Conservation (phyloP, 2,113 vertebrate genomes). For the Istiophorus platypterus region DNA sequence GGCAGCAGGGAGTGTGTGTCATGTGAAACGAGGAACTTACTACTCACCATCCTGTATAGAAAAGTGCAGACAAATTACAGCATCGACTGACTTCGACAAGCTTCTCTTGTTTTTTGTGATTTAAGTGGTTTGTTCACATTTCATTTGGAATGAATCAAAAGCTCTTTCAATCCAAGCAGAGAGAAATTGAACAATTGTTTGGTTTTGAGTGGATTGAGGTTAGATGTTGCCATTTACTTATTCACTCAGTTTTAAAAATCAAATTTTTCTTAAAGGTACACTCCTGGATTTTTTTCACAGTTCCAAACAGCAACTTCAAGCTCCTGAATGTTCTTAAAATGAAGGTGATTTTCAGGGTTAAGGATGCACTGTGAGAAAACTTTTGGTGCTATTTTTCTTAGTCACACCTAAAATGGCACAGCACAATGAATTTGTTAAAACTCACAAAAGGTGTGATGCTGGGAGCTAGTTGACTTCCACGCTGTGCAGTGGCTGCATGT, state of each 20-base stretch:
- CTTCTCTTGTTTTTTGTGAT: constrained; percentile 38
- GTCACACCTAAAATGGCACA: neutral
- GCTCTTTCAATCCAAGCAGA: constrained; percentile 14
- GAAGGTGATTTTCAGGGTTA: neutral
- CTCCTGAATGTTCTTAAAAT: neutral
- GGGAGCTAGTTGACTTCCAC: neutral
- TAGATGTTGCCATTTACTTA: constrained; percentile 27
- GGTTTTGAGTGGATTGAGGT: constrained; percentile 39
- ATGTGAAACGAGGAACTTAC: constrained; percentile 32
- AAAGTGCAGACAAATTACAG: neutral
- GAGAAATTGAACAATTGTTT: constrained; percentile 52
- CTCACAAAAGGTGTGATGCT: neutral
- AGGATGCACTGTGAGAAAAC: neutral
- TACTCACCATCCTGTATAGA: neutral
- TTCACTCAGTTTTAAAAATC: constrained; percentile 28
- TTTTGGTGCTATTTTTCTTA: neutral
- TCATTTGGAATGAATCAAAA: constrained; percentile 21
- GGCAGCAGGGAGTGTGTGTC: constrained; percentile 21
- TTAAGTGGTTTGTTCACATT: constrained; percentile 61
- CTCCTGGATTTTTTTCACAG: neutral
- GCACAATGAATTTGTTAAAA: neutral
- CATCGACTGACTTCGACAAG: constrained; percentile 15
- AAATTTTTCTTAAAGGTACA: neutral
- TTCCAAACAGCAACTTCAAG: neutral
- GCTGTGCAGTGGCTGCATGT: neutral